A percentile compares a stretch with the other conserved stretches of the same genome.
phyloP scores from a whole-genome alignment of 2,888 invertebrate genomes.

The Lasioglossum marginatum region DNA sequence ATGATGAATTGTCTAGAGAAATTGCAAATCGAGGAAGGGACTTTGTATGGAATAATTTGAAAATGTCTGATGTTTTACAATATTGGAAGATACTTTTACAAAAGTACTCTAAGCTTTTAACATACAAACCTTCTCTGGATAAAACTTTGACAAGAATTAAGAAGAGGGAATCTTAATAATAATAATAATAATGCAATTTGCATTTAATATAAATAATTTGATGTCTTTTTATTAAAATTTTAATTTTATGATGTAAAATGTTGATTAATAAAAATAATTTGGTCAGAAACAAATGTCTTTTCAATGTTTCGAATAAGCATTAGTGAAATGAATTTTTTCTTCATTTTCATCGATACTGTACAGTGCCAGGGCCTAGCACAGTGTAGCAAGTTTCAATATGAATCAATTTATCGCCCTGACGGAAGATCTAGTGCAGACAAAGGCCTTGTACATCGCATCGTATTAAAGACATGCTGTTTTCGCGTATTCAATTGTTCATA shows the following conservation, averaged over 20 bases:
- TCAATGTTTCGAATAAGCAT: conserved; percentile 27
- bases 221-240: conserved; percentile 46
- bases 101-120: conserved; percentile 90
- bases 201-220: conserved; percentile 49
- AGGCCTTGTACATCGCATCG: conserved; percentile 50
- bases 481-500: conserved; percentile 1
- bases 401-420: conserved; percentile 64
- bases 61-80: conserved; percentile 92
- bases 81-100: conserved; percentile 94
- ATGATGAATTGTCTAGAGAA: conserved; percentile 90
- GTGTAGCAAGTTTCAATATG: conserved; percentile 74
- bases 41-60: conserved; percentile 93
- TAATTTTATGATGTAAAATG: conserved; percentile 36
- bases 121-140: conserved; percentile 88
- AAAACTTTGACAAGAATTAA: conserved; percentile 86
- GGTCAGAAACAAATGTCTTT: conserved; percentile 27
- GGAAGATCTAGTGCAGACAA: conserved; percentile 51
- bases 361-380: conserved; percentile 65
- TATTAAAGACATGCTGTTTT: conserved; percentile 7
- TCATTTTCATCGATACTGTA: conserved; percentile 68
- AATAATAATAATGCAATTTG: conserved; percentile 1
- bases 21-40: conserved; percentile 94
- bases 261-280: conserved; percentile 49
- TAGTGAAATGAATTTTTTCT: conserved; percentile 60
- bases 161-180: conserved; percentile 32